Percentiles rank a stretch among this genome's conserved stretches.
phyloP scores from a whole-genome alignment of 2,113 vertebrate genomes.

The Eidolon helvum region DNA sequence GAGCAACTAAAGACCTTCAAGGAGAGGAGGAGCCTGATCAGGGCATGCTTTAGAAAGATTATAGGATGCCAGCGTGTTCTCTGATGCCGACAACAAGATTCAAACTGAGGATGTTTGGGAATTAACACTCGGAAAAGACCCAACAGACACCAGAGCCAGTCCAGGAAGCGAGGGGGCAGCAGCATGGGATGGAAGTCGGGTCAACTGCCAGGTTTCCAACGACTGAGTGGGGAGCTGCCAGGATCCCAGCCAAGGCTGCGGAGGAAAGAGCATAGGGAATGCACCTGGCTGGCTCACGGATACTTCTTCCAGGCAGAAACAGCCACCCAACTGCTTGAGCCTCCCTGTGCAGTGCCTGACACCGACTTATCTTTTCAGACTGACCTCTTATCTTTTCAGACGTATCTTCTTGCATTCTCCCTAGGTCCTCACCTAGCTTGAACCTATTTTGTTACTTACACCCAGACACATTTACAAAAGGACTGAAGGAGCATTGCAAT shows the following conservation, averaged over 20 bases:
- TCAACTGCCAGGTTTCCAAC: conserved; percentile 19
- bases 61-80: neutral
- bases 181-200: neutral
- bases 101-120: neutral
- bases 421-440: neutral
- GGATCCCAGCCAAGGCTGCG: neutral
- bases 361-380: neutral
- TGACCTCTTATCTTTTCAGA: neutral
- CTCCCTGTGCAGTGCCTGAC: neutral
- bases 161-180: neutral
- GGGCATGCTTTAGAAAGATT: neutral
- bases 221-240: neutral
- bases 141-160: neutral
- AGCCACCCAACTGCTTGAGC: neutral
- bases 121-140: neutral
- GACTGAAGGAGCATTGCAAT: neutral
- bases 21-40: neutral
- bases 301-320: neutral
- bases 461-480: neutral
- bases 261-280: neutral
- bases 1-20: neutral
- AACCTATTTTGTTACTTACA: neutral
- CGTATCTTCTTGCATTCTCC: neutral
- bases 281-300: neutral
- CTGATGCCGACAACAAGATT: neutral